Percentiles rank a stretch among this genome's conserved stretches.
These are phyloP conservation scores for Eristalinus sepulchralis DNA, from an alignment of 2,888 invertebrate genomes.

Conservation along the genomic window DNA sequence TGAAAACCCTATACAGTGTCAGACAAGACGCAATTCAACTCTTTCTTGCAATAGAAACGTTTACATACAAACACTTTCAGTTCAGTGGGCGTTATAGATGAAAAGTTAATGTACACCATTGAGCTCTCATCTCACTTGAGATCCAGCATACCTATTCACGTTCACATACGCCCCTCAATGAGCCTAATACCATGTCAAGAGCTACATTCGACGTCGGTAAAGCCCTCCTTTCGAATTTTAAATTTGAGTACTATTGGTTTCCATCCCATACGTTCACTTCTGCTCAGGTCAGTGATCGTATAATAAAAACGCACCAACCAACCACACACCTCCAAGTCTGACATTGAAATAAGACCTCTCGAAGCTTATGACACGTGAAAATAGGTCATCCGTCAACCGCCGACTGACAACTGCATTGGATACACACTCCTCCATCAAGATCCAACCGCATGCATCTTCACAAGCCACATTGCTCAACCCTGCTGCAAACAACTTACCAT, in stretches of 20 bases:
- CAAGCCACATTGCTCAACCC: conserved; percentile 26
- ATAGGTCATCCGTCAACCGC: conserved; percentile 1
- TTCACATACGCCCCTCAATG: background rate
- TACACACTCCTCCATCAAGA: conserved; percentile 1
- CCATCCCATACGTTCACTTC: background rate
- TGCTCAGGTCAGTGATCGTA: background rate
- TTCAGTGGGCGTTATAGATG: no score
- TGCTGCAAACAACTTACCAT: background rate
- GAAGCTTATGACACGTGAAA: conserved; percentile 6
- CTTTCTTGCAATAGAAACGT: no score
- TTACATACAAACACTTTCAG: no score
- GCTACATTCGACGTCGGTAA: background rate
- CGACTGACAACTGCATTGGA: background rate
- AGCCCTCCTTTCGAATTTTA: background rate
- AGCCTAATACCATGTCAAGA: background rate
- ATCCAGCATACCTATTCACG: background rate
- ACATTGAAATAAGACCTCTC: background rate
- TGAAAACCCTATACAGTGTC: no score
- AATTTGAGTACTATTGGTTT: background rate
- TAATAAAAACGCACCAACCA: background rate
- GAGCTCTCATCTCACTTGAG: no score
- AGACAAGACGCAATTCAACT: no score
- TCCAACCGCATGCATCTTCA: conserved; percentile 3
- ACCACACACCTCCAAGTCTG: background rate
- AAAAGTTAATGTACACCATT: no score